Base-by-base conservation (phyloP, 1,140 invertebrate genomes). In the Eulimnadia texana region DNA sequence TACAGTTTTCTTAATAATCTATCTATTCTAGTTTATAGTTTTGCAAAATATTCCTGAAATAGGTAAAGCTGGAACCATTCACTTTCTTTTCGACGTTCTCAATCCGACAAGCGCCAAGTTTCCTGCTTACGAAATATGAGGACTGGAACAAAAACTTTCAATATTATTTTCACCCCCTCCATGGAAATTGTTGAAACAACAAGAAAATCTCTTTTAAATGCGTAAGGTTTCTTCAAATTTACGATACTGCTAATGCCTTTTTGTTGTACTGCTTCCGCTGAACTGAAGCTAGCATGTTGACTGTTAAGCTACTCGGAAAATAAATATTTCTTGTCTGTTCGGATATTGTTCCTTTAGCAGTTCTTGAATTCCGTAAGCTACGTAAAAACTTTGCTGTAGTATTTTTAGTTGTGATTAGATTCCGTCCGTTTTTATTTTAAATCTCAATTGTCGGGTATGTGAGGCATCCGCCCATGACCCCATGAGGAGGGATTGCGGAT, bases 41-140 rank as follows among this genome's bases (percentile, higher is more conserved):
- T 16, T 47, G 25, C 59, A 50, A 47, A 58, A 19, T 49, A 50
- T 53, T 60, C 64, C 29, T 75, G 73, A n/a, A n/a, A 62, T 60
- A 77, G 76, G 77, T 20, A 69, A 83, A 20, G 74, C 81, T 33
- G 84, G 84, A 20, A 79, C 83, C 3, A 78, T 86, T 67, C 88
- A 85, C 68, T 81, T 87, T 60, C 71, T 86, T 6, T 68, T 78
- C 28, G 85, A 88, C 68, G 67, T 88, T 3, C 70, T 78, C 55
- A 69, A 80, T 57, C 80, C 83, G 13, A 51, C 67, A 33, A 69
- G 75, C 3, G 80, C 85, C 1, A 81, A 79, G 72, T 88, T 89
- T 72, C 87, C 86, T 28, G 74, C 70, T 10, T 81, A 77, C 67
- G 67, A 74, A 33, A 16, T 60, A 60, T 60, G 29, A 42, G 16